Base-by-base conservation (phyloP, 1,140 invertebrate genomes). In the Drosophila sproati region DNA sequence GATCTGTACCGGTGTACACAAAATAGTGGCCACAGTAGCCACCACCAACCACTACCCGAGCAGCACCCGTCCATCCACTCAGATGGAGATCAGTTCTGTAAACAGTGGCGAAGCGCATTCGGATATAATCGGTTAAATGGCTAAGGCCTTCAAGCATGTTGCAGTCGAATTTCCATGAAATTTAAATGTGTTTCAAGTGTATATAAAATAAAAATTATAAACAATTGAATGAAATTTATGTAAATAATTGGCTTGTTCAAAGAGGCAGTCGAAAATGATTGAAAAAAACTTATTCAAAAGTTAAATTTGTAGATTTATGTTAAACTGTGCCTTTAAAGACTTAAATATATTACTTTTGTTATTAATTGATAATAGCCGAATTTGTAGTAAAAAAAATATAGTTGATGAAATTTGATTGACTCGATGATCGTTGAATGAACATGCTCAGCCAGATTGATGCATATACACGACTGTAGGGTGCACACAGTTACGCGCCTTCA, bases 401-500 rank as follows among this genome's bases (percentile, higher is more conserved):
- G 20, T 20, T 20, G 20, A 20, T 20, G 20, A 12, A 20, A 47
- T 4, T 5, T 20, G n/a, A 20, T 20, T 5, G 43, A 2, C 8
- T 4, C 7, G 39, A 8, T 7, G 62, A 66, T 20, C 29, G 12
- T 5, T 8, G 45, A 59, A 60, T 29, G 41, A n/a, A 77, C 70
- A 74, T 74, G 68, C 83, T 31, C 3, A 7, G 29, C 7, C 28
- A 1, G 4, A 34, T n/a, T 3, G 37, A 6, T 32, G 12, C 2
- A 6, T 20, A 31, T 10, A 54, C 71, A 60, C 63, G 45, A 71
- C 37, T 47, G 72, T 35, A 74, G 63, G 57, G 57, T 69, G 51
- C 71, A n/a, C 54, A 50, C 62, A 81, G 82, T 68, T 85, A 82
- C 82, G 83, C 80, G 73, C 73, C 80, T 77, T 82, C 79, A 87